Conservation (phyloP, 2,888 invertebrate genomes). For the Cephus spinipes region DNA sequence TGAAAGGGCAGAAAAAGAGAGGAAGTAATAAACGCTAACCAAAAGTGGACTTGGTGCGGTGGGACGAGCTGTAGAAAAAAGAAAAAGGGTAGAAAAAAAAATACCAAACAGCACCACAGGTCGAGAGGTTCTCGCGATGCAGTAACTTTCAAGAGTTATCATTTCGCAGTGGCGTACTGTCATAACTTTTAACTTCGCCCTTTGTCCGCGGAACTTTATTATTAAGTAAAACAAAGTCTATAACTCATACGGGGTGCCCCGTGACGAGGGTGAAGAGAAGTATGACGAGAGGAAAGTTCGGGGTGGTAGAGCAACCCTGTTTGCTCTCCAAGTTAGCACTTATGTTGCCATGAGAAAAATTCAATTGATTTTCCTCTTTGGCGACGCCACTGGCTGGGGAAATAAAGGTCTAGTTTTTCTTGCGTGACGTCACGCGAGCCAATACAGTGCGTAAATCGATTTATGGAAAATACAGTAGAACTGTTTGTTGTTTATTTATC, state of each 20-base stretch:
- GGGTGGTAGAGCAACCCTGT: too few relatives aligned
- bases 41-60: too few relatives aligned
- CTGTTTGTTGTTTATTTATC: too few relatives aligned
- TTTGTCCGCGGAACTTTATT: conserved; percentile 39
- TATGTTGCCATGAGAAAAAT: conserved; percentile 25
- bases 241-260: conserved; percentile 30
- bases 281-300: conserved; percentile 9
- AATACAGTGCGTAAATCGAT: too few relatives aligned
- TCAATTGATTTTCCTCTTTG: conserved; percentile 37
- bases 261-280: conserved; percentile 9
- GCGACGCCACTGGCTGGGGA: too few relatives aligned
- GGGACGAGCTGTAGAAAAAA: not conserved
- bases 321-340: conserved; percentile 21
- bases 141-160: conserved; percentile 13
- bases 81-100: not conserved
- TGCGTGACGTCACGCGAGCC: too few relatives aligned
- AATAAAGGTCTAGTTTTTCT: too few relatives aligned
- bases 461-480: too few relatives aligned
- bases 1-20: too few relatives aligned
- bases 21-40: too few relatives aligned
- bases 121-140: not conserved
- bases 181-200: conserved; percentile 27
- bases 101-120: too few relatives aligned
- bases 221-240: conserved; percentile 44
- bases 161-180: conserved; percentile 2